These are phyloP conservation scores for Phaetusa simplex DNA, from an alignment of 2,113 vertebrate genomes.

Conservation along the genomic window DNA sequence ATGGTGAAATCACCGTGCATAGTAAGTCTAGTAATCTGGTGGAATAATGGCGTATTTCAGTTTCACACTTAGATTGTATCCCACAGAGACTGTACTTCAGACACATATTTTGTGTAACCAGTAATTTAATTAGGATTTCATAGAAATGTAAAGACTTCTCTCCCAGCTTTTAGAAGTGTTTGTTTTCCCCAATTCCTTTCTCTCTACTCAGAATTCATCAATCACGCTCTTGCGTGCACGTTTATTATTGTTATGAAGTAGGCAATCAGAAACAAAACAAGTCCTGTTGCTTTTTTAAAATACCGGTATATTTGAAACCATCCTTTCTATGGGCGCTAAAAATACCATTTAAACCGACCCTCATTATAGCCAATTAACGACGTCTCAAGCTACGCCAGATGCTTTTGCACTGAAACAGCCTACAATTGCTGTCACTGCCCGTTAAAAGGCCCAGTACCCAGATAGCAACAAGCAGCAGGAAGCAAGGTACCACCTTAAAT, in stretches of 20 bases:
- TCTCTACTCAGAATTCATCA: background rate
- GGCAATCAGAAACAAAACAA: background rate
- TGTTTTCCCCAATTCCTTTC: background rate
- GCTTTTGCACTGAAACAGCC: background rate
- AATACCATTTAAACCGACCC: background rate
- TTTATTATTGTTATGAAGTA: background rate
- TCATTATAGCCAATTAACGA: background rate
- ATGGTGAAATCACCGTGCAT: background rate
- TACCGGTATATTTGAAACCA: background rate
- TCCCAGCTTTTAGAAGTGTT: background rate
- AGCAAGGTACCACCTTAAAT: background rate
- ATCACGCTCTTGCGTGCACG: background rate
- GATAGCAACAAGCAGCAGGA: background rate
- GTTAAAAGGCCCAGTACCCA: fast-evolving
- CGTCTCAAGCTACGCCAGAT: fast-evolving
- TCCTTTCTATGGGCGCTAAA: background rate
- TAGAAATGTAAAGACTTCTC: background rate
- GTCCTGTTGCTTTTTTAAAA: background rate
- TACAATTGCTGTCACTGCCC: background rate
- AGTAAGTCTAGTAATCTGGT: background rate
- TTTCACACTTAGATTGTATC: background rate
- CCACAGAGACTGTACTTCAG: background rate
- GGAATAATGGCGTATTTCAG: background rate
- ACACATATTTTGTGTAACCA: background rate
- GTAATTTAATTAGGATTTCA: background rate